Base-by-base conservation (phyloP, 2,888 invertebrate genomes). In the Sphaeridia pumilis region DNA sequence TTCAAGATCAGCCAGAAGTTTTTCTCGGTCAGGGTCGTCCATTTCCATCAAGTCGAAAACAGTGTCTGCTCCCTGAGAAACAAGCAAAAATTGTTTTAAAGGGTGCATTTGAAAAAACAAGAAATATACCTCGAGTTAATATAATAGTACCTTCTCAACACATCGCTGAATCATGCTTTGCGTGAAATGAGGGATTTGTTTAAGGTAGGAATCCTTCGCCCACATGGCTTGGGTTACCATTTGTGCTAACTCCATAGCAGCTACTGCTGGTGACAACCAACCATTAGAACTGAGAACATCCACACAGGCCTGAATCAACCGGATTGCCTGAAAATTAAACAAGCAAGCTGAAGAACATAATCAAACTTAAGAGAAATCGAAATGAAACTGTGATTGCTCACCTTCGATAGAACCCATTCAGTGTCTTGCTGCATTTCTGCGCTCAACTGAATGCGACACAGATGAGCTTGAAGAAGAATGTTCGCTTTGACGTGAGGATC, bases 211-310 rank as follows among this genome's bases (percentile, higher is more conserved):
- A 73, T 98, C 98, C 72, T 94, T 95, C 67, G 87, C 90, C 94
- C 97, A 98, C 94, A 98, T 94, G 10, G 97, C 97, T 73, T 99
- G 98, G 0, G 98, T 98, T 2, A 92, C 88, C 97, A 98, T 99
- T 74, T 98, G 98, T 0, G 97, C 93, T 67, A 99, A 75, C 73
- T 98, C 98, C 98, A 99, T 99, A 66, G 97, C 95, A 20, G 95
- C 93, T 36, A 99, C 88, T 3, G 97, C 98, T 0, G 98, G 97
- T 0, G 90, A 83, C 46, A 99, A 75, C 98, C 98, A 99, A 28
- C 98, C 97, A 67, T 94, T 95, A 42, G 90, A 90, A 69, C 85
- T 87, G 34, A 93, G 72, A 10, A 93, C 92, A 71, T 93, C 80
- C 27, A 98, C 78, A 71, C 97, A 98, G 0, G 98, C 98, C 69